Base-by-base conservation (phyloP, 2,797 vertebrate species). In the Coluber constrictor region DNA sequence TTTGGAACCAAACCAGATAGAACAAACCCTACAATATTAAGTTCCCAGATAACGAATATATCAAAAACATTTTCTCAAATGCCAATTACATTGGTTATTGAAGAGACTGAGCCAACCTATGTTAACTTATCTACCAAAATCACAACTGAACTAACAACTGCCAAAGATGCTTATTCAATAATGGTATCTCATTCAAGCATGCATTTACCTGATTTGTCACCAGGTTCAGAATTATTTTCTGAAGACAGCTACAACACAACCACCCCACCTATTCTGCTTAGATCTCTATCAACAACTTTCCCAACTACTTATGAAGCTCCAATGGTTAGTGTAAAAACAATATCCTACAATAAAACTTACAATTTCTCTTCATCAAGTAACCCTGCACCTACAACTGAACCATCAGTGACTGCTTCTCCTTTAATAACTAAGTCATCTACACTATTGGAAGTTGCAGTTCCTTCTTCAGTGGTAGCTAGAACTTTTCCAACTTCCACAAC, bases 401-500 rank as follows among this genome's bases (percentile, higher is more conserved):
- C 87, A 90, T 54, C 12, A 88, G 3, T 32, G 18, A 54, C 16
- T 89, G 25, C n/a, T 32, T 91, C 63, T 93, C 86, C 88, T 20
- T 32, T 51, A 54, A 63, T 91, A 54, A 88, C 23, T 87, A 23
- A 70, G 32, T 90, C 90, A 92, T 66, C 61, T 13, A 54, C 29
- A 92, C 54, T 89, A 57, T 10, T 93, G 93, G 92, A 20, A 94
- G 60, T 56, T 27, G 13, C 95, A 95, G 89, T 51, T 2, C 93
- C 94, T 92, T 90, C 92, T 88, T 96, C 93, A 60, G 74, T 96
- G 61, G 95, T 96, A 94, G 94, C 95, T n/a, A 70, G 94, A 90
- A 96, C 96, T 94, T 92, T 93, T 27, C 95, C 91, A 93, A 94
- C 47, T 70, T 23, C 61, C 25, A 13, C 55, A n/a, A 92, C 93